Conservation (phyloP, 1,140 invertebrate genomes). For the Aphelinus atriplicis region DNA sequence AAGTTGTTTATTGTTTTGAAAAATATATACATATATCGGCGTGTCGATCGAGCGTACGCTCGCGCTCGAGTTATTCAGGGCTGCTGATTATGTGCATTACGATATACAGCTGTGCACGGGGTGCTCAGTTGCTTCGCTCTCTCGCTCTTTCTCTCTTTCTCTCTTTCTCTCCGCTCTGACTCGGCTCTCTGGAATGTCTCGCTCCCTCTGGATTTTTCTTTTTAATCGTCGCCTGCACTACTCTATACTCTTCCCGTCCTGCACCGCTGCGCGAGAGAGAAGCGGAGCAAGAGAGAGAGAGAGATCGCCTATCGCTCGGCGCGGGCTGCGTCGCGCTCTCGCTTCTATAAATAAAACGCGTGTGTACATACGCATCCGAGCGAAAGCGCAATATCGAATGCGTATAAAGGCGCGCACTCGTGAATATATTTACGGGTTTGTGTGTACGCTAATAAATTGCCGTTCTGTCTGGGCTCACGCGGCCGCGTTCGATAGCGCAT, state of each 20-base stretch:
- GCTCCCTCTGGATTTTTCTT: background rate
- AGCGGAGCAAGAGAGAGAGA: background rate
- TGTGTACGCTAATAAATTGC: too few species aligned
- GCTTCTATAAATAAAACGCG: constrained; percentile 5
- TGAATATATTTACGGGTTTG: too few species aligned
- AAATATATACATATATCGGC: background rate
- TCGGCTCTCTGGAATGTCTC: constrained; percentile 8
- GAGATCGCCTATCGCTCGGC: background rate
- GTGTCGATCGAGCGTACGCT: constrained; percentile 14
- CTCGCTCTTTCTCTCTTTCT: too few species aligned
- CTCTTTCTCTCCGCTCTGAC: background rate
- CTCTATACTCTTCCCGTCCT: background rate
- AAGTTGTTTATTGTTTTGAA: too few species aligned
- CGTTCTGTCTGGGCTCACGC: too few species aligned
- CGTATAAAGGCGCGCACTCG: too few species aligned
- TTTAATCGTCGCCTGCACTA: background rate
- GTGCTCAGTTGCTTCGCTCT: too few species aligned
- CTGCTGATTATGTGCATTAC: constrained; percentile 13
- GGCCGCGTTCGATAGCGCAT: too few species aligned
- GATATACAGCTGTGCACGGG: background rate
- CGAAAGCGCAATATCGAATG: too few species aligned
- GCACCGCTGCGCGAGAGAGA: background rate
- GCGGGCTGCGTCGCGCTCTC: too few species aligned
- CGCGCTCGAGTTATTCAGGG: background rate
- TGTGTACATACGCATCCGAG: too few species aligned